Percentiles rank a stretch among this genome's conserved stretches.
Evolutionary conservation across 2,888 invertebrate genomes (phyloP).

Genomic region (Aphidius colemani): DNA sequence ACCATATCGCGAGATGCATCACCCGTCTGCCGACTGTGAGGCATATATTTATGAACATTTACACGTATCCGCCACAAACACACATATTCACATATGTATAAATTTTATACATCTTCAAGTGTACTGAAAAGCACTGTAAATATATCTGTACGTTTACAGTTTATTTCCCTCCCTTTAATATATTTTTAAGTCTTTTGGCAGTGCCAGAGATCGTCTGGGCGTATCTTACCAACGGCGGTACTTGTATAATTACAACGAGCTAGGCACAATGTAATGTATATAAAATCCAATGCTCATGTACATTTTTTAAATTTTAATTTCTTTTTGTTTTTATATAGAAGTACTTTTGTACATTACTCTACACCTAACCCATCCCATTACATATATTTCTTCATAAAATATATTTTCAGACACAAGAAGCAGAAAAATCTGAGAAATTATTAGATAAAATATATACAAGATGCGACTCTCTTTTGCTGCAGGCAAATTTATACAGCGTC

Average conservation of each 20-base stretch:
- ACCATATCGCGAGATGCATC: constrained; percentile 12
- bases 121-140: neutral
- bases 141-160: constrained; percentile 1
- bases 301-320: neutral
- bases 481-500: no score
- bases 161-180: constrained; percentile 8
- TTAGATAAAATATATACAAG: no score
- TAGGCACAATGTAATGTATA: constrained; percentile 25
- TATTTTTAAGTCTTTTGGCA: no score
- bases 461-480: no score
- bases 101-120: neutral
- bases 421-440: no score
- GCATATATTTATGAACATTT: constrained; percentile 1
- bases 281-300: constrained; percentile 15
- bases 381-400: no score
- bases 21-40: constrained; percentile 19
- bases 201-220: constrained; percentile 27
- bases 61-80: neutral
- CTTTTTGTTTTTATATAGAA: no score
- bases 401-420: no score
- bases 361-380: no score
- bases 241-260: constrained; percentile 45
- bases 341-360: no score
- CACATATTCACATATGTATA: neutral
- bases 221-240: constrained; percentile 40